Evolutionary conservation across 2,113 vertebrate genomes (phyloP).

Genomic region (Taxidea taxus): DNA sequence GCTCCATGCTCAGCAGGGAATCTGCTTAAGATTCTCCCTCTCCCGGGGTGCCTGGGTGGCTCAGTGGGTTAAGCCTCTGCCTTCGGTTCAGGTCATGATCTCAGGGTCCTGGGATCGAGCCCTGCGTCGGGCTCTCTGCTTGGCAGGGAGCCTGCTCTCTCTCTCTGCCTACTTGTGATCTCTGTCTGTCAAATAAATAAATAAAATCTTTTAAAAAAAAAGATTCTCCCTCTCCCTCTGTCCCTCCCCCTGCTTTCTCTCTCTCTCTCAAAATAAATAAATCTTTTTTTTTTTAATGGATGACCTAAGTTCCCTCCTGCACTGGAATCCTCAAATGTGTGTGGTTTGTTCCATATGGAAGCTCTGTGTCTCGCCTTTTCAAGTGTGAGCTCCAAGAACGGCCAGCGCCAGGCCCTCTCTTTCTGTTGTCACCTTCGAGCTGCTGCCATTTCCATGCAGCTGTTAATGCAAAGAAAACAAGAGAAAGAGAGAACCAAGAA

Average conservation of each 20-base stretch:
- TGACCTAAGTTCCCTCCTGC: not conserved
- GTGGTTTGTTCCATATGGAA: not conserved
- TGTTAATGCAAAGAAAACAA: slow-evolving; percentile 11
- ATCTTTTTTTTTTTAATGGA: not conserved
- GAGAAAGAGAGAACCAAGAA: not conserved
- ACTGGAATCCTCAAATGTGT: not conserved
- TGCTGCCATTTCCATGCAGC: slow-evolving; percentile 35
- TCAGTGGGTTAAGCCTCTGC: too few relatives aligned
- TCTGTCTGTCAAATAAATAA: too few relatives aligned
- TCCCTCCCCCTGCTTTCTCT: not conserved
- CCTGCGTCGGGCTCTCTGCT: too few relatives aligned
- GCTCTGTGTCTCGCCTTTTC: not conserved
- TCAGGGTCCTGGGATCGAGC: too few relatives aligned
- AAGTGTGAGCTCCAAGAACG: not conserved
- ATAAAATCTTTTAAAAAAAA: too few relatives aligned
- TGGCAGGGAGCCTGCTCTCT: too few relatives aligned
- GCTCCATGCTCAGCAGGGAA: not conserved
- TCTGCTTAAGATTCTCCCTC: not conserved
- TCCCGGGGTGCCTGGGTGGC: not conserved
- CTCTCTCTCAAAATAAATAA: too few relatives aligned
- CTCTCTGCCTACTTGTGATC: too few relatives aligned
- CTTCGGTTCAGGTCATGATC: too few relatives aligned
- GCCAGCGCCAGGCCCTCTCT: not conserved
- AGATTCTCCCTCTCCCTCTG: not conserved
- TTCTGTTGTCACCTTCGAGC: slow-evolving; percentile 60